Percentiles rank a stretch among this genome's conserved stretches.
phyloP scores from a whole-genome alignment of 1,140 invertebrate species.

The Drosophila pruinosa region DNA sequence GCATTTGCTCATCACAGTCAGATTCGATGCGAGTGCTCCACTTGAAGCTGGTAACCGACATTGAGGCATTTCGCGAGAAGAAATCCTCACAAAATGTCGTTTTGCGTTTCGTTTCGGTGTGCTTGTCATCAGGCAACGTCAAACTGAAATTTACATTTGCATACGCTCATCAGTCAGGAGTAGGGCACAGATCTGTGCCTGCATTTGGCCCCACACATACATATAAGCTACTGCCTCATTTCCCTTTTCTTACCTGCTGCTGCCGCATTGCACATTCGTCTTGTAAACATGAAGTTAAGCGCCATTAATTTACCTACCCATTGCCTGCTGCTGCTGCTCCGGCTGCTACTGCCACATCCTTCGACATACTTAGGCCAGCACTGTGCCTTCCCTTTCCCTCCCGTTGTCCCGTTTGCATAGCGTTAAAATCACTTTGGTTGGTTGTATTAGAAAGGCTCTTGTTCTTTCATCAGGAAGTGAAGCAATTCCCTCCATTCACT shows the following conservation, averaged over 20 bases:
- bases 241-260: not conserved
- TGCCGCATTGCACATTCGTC: conserved; percentile 60
- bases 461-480: conserved; percentile 1
- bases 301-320: conserved; percentile 72
- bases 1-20: conserved; percentile 45
- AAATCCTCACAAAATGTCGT: conserved; percentile 21
- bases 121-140: conserved; percentile 61
- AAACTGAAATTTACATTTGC: conserved; percentile 66
- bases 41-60: not conserved
- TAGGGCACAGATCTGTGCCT: conserved; percentile 22
- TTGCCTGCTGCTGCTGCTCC: not conserved
- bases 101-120: conserved; percentile 22
- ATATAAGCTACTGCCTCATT: not conserved
- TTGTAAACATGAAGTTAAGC: conserved; percentile 80
- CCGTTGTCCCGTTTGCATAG: conserved; percentile 30
- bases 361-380: not conserved
- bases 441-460: conserved; percentile 14
- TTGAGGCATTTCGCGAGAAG: conserved; percentile 14
- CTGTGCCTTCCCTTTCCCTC: not conserved
- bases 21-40: not conserved
- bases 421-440: conserved; percentile 44
- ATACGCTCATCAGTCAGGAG: conserved; percentile 71
- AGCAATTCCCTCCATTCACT: not conserved
- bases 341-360: not conserved
- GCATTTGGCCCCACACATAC: conserved; percentile 8